Evolutionary conservation across 2,888 invertebrate genomes (phyloP).

Genomic region (Atherix ibis): DNA sequence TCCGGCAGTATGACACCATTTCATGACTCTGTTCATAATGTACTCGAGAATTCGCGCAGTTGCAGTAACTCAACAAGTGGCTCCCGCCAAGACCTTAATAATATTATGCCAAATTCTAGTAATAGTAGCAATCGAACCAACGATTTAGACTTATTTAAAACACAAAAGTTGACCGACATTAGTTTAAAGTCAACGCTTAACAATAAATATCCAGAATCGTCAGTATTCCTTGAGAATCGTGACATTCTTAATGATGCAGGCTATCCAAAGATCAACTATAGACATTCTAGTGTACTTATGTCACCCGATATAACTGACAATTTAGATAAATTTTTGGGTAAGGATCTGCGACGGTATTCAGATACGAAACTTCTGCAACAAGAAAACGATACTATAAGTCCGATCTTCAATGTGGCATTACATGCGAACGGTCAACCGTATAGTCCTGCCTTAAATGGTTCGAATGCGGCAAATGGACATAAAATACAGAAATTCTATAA

Average conservation of each 20-base stretch:
- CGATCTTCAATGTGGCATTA: conserved; percentile 15
- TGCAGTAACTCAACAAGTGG: conserved; percentile 29
- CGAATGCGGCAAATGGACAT: not conserved
- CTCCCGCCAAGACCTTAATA: conserved; percentile 28
- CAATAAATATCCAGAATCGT: conserved; percentile 31
- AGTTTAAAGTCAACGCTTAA: conserved; percentile 2
- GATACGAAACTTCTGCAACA: conserved; percentile 29
- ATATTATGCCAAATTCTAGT: conserved; percentile 8
- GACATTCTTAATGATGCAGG: conserved; percentile 31
- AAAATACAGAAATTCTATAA: too few relatives aligned
- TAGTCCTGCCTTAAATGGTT: not conserved
- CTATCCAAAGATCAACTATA: conserved; percentile 28
- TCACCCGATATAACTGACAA: conserved; percentile 18
- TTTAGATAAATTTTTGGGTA: conserved; percentile 21
- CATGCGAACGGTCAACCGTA: conserved; percentile 1
- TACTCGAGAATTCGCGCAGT: conserved; percentile 26
- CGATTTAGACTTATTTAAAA: conserved; percentile 14
- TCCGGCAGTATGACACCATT: conserved; percentile 34
- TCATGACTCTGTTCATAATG: conserved; percentile 32
- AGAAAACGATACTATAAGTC: conserved; percentile 14
- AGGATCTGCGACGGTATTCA: conserved; percentile 29
- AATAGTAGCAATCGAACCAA: conserved; percentile 11
- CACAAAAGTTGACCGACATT: conserved; percentile 8
- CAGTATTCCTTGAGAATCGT: conserved; percentile 32
- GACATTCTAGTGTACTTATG: conserved; percentile 25